Evolutionary conservation across 1,140 invertebrate species (phyloP).

Genomic region (Aphelinus certus): DNA sequence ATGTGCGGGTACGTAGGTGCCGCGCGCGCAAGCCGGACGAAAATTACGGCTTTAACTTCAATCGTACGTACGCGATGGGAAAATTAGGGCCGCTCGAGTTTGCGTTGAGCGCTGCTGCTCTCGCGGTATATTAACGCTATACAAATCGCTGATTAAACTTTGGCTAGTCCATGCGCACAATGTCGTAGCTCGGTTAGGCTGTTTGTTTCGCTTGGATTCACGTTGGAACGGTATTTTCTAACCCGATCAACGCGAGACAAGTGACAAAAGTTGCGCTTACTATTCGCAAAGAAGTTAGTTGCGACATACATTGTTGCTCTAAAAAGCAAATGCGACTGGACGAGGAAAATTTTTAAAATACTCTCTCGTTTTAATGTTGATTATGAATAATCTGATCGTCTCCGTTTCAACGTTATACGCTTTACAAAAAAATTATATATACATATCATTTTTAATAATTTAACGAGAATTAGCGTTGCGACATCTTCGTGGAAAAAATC

Average conservation of each 20-base stretch:
- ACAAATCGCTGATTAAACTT: slow-evolving; percentile 5
- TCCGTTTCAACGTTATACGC: too few relatives aligned
- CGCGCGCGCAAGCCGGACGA: neutral
- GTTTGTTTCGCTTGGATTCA: neutral
- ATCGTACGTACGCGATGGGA: neutral
- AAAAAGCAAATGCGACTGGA: neutral
- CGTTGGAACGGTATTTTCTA: neutral
- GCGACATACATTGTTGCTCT: slow-evolving; percentile 5
- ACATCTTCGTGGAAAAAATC: too few relatives aligned
- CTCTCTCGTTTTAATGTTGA: too few relatives aligned
- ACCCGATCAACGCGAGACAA: neutral
- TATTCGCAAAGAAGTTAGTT: too few relatives aligned
- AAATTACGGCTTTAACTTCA: neutral
- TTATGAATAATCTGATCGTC: too few relatives aligned
- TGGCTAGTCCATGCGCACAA: slow-evolving; percentile 3
- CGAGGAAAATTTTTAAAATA: too few relatives aligned
- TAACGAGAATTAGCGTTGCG: too few relatives aligned
- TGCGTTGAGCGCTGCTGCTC: neutral
- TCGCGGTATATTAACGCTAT: too few relatives aligned
- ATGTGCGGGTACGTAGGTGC: neutral
- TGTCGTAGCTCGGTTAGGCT: neutral
- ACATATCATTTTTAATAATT: too few relatives aligned
- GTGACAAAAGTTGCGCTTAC: neutral
- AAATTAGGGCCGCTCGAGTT: neutral
- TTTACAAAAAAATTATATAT: too few relatives aligned